Conservation (phyloP, 2,113 vertebrate species). For the Lampris incognitus region DNA sequence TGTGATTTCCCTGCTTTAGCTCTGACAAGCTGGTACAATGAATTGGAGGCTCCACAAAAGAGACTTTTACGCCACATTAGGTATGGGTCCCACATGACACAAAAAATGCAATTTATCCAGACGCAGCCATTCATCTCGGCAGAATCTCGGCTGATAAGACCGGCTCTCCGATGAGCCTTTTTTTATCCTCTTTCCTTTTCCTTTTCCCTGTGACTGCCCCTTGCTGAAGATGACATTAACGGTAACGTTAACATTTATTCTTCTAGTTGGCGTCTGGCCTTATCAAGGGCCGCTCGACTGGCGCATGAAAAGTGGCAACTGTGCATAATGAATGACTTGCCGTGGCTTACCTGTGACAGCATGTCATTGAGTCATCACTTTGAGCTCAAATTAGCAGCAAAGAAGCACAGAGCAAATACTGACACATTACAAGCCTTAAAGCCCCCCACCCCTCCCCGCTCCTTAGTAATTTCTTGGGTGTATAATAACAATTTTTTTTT, state of each 20-base stretch:
- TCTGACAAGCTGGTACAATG: constrained; percentile 77
- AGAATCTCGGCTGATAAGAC: constrained; percentile 65
- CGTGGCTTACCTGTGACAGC: constrained; percentile 33
- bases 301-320: constrained; percentile 38
- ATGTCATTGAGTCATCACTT: constrained; percentile 4
- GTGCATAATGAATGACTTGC: constrained; percentile 43
- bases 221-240: constrained; percentile 47
- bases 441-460: neutral
- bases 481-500: neutral
- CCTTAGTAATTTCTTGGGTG: neutral
- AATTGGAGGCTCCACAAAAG: constrained; percentile 76
- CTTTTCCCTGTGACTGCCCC: constrained; percentile 22
- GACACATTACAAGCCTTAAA: neutral
- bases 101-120: constrained; percentile 78
- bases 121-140: constrained; percentile 58
- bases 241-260: constrained; percentile 60
- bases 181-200: neutral
- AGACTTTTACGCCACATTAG: constrained; percentile 81
- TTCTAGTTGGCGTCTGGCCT: constrained; percentile 40
- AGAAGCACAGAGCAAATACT: constrained; percentile 15
- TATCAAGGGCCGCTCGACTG: constrained; percentile 47
- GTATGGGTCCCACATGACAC: constrained; percentile 70
- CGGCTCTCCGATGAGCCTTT: constrained; percentile 44
- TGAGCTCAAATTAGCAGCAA: constrained; percentile 6
- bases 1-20: constrained; percentile 74